These are phyloP conservation scores for Artemia franciscana DNA, from an alignment of 1,140 invertebrate species.

Conservation along the genomic window DNA sequence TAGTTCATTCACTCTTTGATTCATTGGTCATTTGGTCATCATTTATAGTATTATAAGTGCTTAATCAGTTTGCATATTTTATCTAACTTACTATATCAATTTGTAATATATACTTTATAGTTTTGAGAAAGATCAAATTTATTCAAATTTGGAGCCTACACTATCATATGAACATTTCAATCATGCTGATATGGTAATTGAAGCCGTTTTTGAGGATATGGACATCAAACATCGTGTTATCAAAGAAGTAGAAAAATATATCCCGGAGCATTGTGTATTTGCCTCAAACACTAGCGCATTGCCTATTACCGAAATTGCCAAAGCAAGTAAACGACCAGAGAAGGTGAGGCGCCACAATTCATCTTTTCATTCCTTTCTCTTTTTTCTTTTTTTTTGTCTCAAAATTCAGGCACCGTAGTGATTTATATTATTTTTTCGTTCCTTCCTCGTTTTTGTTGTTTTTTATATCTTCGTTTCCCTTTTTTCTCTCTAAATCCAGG, in stretches of 20 bases:
- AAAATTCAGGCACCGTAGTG: no score
- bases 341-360: constrained; percentile 62
- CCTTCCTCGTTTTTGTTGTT: neutral
- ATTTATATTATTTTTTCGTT: no score
- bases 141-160: constrained; percentile 56
- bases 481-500: no score
- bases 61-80: no score
- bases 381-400: no score
- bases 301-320: constrained; percentile 84
- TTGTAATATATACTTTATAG: constrained; percentile 25
- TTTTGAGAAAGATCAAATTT: constrained; percentile 48
- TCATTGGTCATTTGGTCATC: neutral
- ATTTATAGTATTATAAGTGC: constrained; percentile 8
- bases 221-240: constrained; percentile 90
- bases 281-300: constrained; percentile 96
- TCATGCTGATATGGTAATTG: constrained; percentile 80
- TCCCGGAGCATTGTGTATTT: constrained; percentile 74
- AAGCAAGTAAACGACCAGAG: constrained; percentile 70
- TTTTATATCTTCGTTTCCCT: no score
- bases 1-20: no score
- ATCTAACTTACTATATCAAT: neutral
- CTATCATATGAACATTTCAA: constrained; percentile 66
- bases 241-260: constrained; percentile 72
- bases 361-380: no score
- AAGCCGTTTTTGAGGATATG: constrained; percentile 96